These are phyloP conservation scores for Tokudaia tokunoshimensis DNA, from an alignment of 2,797 vertebrate species.

Conservation along the genomic window DNA sequence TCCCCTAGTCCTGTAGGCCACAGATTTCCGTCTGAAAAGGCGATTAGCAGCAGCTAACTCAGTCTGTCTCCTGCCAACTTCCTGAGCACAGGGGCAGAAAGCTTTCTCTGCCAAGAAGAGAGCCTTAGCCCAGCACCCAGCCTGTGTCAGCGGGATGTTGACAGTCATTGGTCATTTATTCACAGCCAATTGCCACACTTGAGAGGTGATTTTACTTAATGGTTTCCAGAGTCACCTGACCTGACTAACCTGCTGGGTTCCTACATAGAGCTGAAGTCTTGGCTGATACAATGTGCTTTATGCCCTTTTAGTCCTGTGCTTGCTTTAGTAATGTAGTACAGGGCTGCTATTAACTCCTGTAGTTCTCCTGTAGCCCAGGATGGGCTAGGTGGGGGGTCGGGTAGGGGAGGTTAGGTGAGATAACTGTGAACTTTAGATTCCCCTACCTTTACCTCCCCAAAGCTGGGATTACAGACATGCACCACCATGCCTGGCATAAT, in stretches of 20 bases:
- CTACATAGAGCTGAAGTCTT: slow-evolving; percentile 67
- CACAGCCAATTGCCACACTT: slow-evolving; percentile 80
- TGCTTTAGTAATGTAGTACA: slow-evolving; percentile 20
- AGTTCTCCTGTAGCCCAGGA: background rate
- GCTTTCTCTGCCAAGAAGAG: slow-evolving; percentile 80
- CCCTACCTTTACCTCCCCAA: background rate
- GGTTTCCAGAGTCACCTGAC: slow-evolving; percentile 82
- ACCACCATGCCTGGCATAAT: background rate
- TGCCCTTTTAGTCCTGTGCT: background rate
- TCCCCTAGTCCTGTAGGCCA: slow-evolving; percentile 64
- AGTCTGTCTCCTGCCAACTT: slow-evolving; percentile 86
- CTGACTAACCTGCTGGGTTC: slow-evolving; percentile 84
- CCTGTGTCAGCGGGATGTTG: slow-evolving; percentile 74
- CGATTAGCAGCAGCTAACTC: slow-evolving; percentile 84
- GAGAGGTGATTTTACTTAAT: slow-evolving; percentile 77
- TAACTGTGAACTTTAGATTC: background rate
- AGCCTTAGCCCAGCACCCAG: slow-evolving; percentile 76
- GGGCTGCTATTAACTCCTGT: background rate
- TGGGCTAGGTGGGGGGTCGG: background rate
- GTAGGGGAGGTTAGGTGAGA: background rate
- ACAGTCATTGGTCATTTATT: slow-evolving; percentile 67
- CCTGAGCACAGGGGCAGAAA: slow-evolving; percentile 73
- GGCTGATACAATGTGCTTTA: slow-evolving; percentile 60
- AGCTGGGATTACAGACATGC: background rate
- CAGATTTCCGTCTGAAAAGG: slow-evolving; percentile 83